phyloP scores from a whole-genome alignment of 1,140 invertebrate species.

The Galleria mellonella region DNA sequence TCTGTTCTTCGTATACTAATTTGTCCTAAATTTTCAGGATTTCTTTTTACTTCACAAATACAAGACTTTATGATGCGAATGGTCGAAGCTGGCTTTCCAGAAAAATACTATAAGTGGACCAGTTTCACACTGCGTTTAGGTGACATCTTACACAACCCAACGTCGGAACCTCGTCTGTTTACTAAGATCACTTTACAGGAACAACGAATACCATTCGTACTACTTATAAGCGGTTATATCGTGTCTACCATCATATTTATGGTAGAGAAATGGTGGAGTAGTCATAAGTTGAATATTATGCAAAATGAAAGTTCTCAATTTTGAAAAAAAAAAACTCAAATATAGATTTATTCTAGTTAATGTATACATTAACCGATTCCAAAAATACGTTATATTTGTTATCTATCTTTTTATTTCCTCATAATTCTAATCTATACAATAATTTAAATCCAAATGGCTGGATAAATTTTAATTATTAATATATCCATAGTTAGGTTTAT shows the following conservation, averaged over 20 bases:
- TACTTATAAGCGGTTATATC: constrained; percentile 12
- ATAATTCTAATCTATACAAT: too few species aligned
- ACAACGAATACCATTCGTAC: constrained; percentile 9
- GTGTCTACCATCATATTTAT: constrained; percentile 8
- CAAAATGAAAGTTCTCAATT: neutral
- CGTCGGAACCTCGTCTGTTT: constrained; percentile 7
- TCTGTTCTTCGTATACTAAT: too few species aligned
- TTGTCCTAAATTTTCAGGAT: constrained; percentile 8
- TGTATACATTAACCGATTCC: too few species aligned
- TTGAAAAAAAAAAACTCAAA: too few species aligned
- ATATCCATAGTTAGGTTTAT: too few species aligned
- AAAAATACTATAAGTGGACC: constrained; percentile 21
- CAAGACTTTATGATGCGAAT: constrained; percentile 12
- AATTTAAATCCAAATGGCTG: too few species aligned
- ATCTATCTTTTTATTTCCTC: too few species aligned
- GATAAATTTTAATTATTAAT: too few species aligned
- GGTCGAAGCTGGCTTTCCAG: constrained; percentile 15
- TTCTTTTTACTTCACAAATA: constrained; percentile 16
- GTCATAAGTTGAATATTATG: too few species aligned
- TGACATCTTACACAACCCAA: neutral
- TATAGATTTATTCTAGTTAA: too few species aligned
- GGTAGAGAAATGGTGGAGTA: constrained; percentile 15
- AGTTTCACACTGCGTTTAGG: constrained; percentile 4
- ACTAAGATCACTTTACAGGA: constrained; percentile 10
- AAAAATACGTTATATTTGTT: too few species aligned